Base-by-base conservation (phyloP, 1,140 invertebrate species). In the Drosophila elegans region DNA sequence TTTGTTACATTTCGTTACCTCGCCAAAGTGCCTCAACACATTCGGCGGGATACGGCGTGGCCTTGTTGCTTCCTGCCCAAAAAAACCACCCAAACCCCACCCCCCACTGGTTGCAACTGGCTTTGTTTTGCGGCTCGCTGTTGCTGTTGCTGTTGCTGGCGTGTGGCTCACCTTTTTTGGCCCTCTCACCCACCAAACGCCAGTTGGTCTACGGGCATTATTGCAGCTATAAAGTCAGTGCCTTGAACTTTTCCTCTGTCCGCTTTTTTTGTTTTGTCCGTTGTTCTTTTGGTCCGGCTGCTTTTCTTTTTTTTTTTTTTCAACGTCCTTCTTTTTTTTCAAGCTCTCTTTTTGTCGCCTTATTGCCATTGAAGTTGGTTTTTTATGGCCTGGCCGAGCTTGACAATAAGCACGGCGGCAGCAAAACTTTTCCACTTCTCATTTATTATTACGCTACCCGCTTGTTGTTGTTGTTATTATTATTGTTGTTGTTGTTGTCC, bases 1-100 rank as follows among this genome's bases (percentile, higher is more conserved):
- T 86, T 88, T 86, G 83, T 88, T 86, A 86, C 83, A 86, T 88
- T 86, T 86, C 79, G 83, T 89, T 88, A 89, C 76, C 83, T 84
- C 69, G 63, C 60, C 84, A 89, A 83, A 89, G 83, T 89, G 83
- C 83, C 83, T 89, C 82, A 86, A 82, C 82, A 86, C 83, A 78
- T 88, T 82, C 59, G 83, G 68, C 54, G 73, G 60, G 69, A 72
- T 61, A 45, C 48, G 61, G 62, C 73, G 27, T 67, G 72, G 73
- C 73, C 73, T 75, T 75, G 73, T 75, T 75, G 72, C 52, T 72
- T 72, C 66, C 68, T 72, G 45, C 46, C 16, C 42, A 11, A n/a
- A 9, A 9, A n/a, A 4, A 32, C 13, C 25, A 13, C 34, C 34
- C 25, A 5, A 6, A 21, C 27, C 3, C 41, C 34, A 13, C 32